Evolutionary conservation across 2,888 invertebrate genomes (phyloP).

Genomic region (Tribolium freemani): DNA sequence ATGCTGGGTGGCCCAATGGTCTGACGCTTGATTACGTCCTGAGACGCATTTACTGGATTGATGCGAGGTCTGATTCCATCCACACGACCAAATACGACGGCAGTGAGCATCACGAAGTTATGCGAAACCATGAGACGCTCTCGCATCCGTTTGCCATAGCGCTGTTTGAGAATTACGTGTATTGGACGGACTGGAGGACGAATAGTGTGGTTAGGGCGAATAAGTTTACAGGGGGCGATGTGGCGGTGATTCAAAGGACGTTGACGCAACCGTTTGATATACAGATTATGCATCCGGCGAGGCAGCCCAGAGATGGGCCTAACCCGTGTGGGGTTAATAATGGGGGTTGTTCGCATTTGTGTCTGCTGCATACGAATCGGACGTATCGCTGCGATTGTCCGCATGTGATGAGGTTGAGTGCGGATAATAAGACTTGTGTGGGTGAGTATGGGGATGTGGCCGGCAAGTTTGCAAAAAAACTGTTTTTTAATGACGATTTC

Average conservation of each 20-base stretch:
- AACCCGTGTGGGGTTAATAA: conserved; percentile 81
- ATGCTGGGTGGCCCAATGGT: conserved; percentile 89
- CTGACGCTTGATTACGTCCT: conserved; percentile 83
- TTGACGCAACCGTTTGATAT: conserved; percentile 93
- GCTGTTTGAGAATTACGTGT: conserved; percentile 87
- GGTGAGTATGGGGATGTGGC: conserved; percentile 66
- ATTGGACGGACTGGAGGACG: conserved; percentile 95
- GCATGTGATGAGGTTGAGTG: conserved; percentile 84
- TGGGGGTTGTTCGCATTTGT: conserved; percentile 87
- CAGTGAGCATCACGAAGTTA: conserved; percentile 74
- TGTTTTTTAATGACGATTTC: too few relatives aligned
- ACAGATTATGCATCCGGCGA: conserved; percentile 83
- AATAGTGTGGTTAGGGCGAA: conserved; percentile 89
- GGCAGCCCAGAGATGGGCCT: conserved; percentile 75
- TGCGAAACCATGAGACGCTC: conserved; percentile 81
- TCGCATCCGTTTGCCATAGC: conserved; percentile 93
- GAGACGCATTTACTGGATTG: conserved; percentile 86
- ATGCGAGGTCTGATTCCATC: conserved; percentile 89
- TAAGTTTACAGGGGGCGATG: conserved; percentile 88
- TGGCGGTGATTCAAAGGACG: conserved; percentile 84
- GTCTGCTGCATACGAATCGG: conserved; percentile 78
- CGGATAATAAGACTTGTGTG: conserved; percentile 77
- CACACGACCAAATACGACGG: conserved; percentile 89
- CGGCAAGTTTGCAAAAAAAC: too few relatives aligned
- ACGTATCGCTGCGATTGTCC: conserved; percentile 85